Percentiles rank a stretch among this genome's conserved stretches.
Evolutionary conservation across 2,113 vertebrate species (phyloP).

Genomic region (Athene noctua): DNA sequence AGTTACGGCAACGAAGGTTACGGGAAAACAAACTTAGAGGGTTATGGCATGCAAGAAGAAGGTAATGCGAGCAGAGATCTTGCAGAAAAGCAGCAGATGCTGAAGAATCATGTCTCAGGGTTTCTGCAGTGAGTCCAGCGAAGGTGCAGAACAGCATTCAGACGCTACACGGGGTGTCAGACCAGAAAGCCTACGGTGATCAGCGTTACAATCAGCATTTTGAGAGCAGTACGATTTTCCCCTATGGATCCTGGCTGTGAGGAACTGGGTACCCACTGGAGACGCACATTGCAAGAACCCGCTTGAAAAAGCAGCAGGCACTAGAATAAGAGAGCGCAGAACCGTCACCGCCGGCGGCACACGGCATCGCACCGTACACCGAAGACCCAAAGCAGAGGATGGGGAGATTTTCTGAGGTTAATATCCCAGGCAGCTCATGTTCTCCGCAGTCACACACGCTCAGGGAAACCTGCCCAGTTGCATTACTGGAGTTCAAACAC

Average conservation of each 20-base stretch:
- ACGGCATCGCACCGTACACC: rapidly evolving
- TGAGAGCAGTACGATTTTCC: neutral
- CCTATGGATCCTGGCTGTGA: neutral
- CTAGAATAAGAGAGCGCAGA: neutral
- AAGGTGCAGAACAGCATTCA: neutral
- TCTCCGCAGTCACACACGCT: neutral
- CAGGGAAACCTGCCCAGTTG: neutral
- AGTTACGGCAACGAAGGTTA: neutral
- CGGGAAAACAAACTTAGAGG: neutral
- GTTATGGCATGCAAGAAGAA: neutral
- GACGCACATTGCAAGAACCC: neutral
- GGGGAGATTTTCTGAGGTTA: neutral
- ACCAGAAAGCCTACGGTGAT: neutral
- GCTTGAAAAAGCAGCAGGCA: neutral
- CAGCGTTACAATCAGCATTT: neutral
- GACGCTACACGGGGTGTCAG: neutral
- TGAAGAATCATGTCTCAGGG: neutral
- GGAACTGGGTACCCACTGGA: neutral
- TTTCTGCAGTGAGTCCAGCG: too few species aligned
- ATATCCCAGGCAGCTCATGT: neutral
- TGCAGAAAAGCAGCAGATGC: neutral
- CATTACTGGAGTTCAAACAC: neutral
- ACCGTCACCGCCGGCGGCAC: neutral
- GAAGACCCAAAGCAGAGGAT: neutral
- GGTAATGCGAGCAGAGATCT: neutral